A percentile compares a stretch with the other conserved stretches of the same genome.
phyloP scores from a whole-genome alignment of 2,888 invertebrate genomes.

The Pseudococcus viburni region DNA sequence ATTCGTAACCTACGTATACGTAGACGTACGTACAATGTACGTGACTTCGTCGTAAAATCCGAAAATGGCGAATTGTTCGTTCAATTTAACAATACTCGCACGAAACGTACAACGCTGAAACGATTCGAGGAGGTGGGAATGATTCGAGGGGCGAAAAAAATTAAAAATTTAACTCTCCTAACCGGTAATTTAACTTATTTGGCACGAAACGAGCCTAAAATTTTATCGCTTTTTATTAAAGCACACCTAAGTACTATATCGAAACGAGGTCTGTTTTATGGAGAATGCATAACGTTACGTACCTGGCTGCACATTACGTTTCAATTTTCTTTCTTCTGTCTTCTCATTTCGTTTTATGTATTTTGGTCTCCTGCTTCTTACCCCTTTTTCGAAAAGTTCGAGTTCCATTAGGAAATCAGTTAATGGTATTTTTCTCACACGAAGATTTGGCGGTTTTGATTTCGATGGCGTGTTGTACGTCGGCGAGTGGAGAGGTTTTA shows the following conservation, averaged over 20 bases:
- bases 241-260: background rate
- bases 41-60: background rate
- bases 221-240: background rate
- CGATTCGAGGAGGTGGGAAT: background rate
- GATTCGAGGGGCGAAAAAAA: background rate
- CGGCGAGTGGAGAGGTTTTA: too few species aligned
- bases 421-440: too few species aligned
- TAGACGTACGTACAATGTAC: background rate
- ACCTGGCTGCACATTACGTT: background rate
- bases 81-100: background rate
- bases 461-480: too few species aligned
- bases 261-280: background rate
- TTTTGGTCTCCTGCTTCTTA: too few species aligned
- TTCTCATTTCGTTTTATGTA: too few species aligned
- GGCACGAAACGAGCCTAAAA: slow-evolving; percentile 19
- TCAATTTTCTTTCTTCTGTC: background rate
- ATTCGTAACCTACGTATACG: background rate
- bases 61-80: background rate
- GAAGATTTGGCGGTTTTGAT: too few species aligned
- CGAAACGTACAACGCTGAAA: background rate
- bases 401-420: too few species aligned
- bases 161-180: background rate
- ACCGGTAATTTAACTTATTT: slow-evolving; percentile 1
- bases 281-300: background rate
- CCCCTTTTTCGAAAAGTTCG: too few species aligned